Percentiles rank a stretch among this genome's conserved stretches.
Evolutionary conservation across 2,888 invertebrate species (phyloP).

Genomic region (Drosophila kambysellisi): DNA sequence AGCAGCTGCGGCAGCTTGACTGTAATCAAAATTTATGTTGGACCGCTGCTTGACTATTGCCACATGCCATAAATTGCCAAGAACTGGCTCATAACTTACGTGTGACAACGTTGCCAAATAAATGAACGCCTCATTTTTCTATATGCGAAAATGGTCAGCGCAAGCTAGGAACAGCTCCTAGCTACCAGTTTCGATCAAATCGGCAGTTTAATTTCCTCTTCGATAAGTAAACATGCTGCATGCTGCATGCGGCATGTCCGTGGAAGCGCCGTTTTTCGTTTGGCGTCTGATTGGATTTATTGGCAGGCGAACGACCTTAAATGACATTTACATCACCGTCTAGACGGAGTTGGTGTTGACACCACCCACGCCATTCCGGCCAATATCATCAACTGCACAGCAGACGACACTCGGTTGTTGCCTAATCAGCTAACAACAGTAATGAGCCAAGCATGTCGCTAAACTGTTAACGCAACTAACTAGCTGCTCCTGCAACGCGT

Average conservation of each 20-base stretch:
- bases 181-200: slow-evolving; percentile 38
- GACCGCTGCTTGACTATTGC: slow-evolving; percentile 61
- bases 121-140: slow-evolving; percentile 70
- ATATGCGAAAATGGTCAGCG: slow-evolving; percentile 33
- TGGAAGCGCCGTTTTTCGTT: slow-evolving; percentile 11
- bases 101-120: slow-evolving; percentile 72
- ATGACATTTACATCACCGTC: slow-evolving; percentile 73
- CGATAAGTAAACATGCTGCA: slow-evolving; percentile 42
- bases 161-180: slow-evolving; percentile 9
- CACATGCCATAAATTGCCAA: slow-evolving; percentile 71
- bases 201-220: slow-evolving; percentile 71
- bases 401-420: slow-evolving; percentile 17
- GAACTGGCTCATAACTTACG: slow-evolving; percentile 65
- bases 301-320: slow-evolving; percentile 68
- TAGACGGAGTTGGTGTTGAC: slow-evolving; percentile 47
- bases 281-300: slow-evolving; percentile 70
- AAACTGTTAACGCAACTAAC: slow-evolving; percentile 22
- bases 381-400: slow-evolving; percentile 12
- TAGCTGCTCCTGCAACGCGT: slow-evolving; percentile 21
- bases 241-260: slow-evolving; percentile 1
- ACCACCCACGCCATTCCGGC: slow-evolving; percentile 9
- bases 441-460: slow-evolving; percentile 32
- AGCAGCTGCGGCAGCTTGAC: slow-evolving; percentile 32
- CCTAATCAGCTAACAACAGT: slow-evolving; percentile 33
- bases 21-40: slow-evolving; percentile 76